Percentiles rank a stretch among this genome's conserved stretches.
Conservation (phyloP, 2,888 invertebrate species). For the Microplitis manilae region DNA sequence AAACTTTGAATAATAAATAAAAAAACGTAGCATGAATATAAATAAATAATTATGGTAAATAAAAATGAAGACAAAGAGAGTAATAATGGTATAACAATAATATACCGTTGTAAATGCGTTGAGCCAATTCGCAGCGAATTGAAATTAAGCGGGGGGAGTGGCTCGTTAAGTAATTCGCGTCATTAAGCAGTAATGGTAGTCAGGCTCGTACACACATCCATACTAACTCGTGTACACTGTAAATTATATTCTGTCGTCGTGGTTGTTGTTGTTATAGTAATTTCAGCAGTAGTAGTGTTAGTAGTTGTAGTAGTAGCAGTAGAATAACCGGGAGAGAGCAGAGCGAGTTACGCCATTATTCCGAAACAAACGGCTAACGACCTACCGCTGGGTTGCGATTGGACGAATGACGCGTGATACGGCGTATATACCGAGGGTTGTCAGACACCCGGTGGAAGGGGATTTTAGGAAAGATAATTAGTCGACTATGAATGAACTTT, state of each 20-base stretch:
- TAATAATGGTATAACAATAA: neutral
- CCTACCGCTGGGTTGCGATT: constrained; percentile 60
- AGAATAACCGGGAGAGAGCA: constrained; percentile 38
- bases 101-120: constrained; percentile 4
- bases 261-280: constrained; percentile 25
- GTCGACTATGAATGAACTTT: constrained; percentile 66
- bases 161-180: constrained; percentile 35
- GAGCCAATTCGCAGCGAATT: constrained; percentile 8
- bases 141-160: constrained; percentile 34
- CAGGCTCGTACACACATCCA: constrained; percentile 13
- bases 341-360: constrained; percentile 57
- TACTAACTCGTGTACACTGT: constrained; percentile 4
- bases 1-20: neutral
- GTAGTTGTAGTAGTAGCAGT: neutral
- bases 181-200: constrained; percentile 30
- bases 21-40: neutral
- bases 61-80: neutral
- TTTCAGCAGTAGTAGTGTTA: neutral
- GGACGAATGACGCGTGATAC: constrained; percentile 62
- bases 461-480: constrained; percentile 62
- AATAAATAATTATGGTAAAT: neutral
- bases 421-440: constrained; percentile 33
- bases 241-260: constrained; percentile 48
- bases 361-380: constrained; percentile 68
- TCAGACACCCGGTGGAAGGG: constrained; percentile 40